Evolutionary conservation across 1,140 invertebrate genomes (phyloP), one percentile per base, ranked within the genome.

Genomic region (Frieseomelitta varia): DNA sequence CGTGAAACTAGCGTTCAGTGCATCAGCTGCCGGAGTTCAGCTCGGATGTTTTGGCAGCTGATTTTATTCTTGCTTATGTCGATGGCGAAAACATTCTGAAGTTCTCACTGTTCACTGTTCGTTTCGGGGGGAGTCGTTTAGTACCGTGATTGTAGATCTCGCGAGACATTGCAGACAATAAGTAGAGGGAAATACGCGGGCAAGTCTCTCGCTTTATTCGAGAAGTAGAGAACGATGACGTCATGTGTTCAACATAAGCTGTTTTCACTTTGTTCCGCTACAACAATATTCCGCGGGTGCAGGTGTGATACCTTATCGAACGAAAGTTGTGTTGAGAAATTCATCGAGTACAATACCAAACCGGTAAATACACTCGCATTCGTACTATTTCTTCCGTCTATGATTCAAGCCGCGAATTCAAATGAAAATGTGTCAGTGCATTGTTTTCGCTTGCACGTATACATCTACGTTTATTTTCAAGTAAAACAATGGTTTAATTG

Each of bases 1-100:
- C 90, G 90, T 91, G 86, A 58, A 39, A 58, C 12, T 86, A 91
- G 87, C 67, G 11, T 73, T 78, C 58, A n/a, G 85, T 84, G 61
- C 56, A 78, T 87, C 77, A 86, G 88, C 86, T 87, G 78, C 85
- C 91, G 91, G 85, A 92, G 86, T 84, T 86, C 81, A 84, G 81
- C 69, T 90, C 77, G 69, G 88, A 86, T 88, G 88, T 92, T 91
- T 90, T 91, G 91, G 90, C 85, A 92, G 89, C 90, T 91, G 90
- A 92, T 89, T 86, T 90, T 80, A 84, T 77, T 78, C 74, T 73
- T 73, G 30, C 30, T 71, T 71, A 15, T 34, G 47, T 79, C 12
- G 58, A 83, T 86, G 65, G 72, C 76, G 78, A 55, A 81, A 79
- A 76, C 78, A 75, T 85, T 68, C 65, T n/a, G 21, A 81, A 78